Percentiles rank a stretch among this genome's conserved stretches.
Evolutionary conservation across 2,113 vertebrate genomes (phyloP).

Genomic region (Propithecus coquereli): DNA sequence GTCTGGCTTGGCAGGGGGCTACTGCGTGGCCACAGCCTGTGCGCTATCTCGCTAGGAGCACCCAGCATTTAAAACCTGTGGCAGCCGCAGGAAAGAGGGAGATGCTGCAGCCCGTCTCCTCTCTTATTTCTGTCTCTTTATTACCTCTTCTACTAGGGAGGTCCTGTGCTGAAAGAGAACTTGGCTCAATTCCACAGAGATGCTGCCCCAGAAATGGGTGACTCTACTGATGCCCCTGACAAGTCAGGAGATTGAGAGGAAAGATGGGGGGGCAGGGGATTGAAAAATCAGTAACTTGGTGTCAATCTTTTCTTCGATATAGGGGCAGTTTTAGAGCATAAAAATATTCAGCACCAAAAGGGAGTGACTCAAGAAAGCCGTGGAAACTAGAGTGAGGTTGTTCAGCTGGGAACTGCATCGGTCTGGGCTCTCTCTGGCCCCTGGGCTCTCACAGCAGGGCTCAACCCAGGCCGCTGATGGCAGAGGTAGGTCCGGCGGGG

Average conservation of each 20-base stretch:
- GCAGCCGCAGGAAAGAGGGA: background rate
- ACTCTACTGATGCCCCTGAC: background rate
- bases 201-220: background rate
- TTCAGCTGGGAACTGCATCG: background rate
- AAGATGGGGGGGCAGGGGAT: background rate
- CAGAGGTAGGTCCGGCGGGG: background rate
- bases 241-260: background rate
- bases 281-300: slow-evolving; percentile 15
- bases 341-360: background rate
- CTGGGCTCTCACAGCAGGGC: background rate
- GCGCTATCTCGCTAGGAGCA: background rate
- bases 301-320: slow-evolving; percentile 33
- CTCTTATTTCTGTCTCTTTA: background rate
- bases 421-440: background rate
- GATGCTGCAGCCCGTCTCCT: background rate
- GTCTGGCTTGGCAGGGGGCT: background rate
- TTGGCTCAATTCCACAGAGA: slow-evolving; percentile 17
- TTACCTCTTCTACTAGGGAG: slow-evolving; percentile 34
- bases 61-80: background rate
- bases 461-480: background rate
- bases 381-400: background rate
- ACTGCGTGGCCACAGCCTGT: background rate
- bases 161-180: slow-evolving; percentile 23
- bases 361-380: background rate
- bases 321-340: background rate